Base-by-base conservation (phyloP, 2,113 vertebrate species). In the Pterocles orientalis region DNA sequence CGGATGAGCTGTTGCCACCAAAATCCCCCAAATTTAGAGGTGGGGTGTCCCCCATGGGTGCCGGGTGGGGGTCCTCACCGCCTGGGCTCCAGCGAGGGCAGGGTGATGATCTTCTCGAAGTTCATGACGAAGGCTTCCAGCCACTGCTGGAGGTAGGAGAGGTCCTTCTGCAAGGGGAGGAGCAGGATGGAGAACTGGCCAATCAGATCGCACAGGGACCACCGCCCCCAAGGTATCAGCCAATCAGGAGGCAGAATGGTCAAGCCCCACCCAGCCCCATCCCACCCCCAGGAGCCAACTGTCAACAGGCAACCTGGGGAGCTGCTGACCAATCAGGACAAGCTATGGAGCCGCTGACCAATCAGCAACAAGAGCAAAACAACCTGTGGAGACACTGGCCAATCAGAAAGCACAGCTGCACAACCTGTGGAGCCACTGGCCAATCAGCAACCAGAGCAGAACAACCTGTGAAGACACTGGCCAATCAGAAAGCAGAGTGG, bases 61-160 rank as follows among this genome's bases (percentile, higher is more conserved):
- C 41, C 12, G 4, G 41, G 41, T 9, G 41, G 33, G 56, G 33
- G 9, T 50, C 64, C 86, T 70, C 97, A 99, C 99, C 98, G 98
- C 36, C 98, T 96, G n/a, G 99, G 99, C 95, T 98, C 98, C 98
- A 99, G 97, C 0, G 99, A 99, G 36, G 98, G 97, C n/a, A 99
- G 98, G 16, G 98, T 96, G 62, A 99, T 99, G 97, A 98, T 98
- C 97, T 98, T 99, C 97, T 99, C 99, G 23, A 99, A 99, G 95
- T 98, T 98, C 3, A 94, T 95, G 95, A 99, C 99, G 3, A 99
- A 99, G 3, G 98, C 98, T 95, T 99, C 99, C 92, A 99, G 97
- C 99, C 99, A 99, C 96, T 99, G 99, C 96, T 99, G 99, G 97
- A 99, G 98, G 97, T 99, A 99, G 31, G 90, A 95, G 94, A 98